These are phyloP conservation scores for Phengaris alcon DNA, from an alignment of 2,888 invertebrate species.

Conservation along the genomic window DNA sequence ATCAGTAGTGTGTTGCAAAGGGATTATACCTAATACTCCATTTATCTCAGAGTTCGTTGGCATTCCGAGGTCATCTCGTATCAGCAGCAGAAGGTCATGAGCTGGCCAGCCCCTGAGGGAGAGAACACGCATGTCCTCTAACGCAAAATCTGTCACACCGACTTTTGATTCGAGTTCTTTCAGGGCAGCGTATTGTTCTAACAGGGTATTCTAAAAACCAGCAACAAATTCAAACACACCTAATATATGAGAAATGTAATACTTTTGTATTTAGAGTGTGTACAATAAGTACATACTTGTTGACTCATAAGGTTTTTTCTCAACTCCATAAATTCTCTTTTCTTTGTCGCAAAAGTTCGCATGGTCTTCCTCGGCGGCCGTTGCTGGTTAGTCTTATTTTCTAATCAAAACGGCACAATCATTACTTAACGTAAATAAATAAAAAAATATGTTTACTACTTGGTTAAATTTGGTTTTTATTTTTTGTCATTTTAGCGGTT, in stretches of 20 bases:
- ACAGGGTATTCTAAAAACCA: conserved; percentile 51
- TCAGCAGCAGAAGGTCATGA: conserved; percentile 59
- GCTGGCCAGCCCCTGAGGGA: conserved; percentile 65
- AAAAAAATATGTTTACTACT: too few relatives aligned
- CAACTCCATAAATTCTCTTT: conserved; percentile 61
- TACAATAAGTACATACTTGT: conserved; percentile 49
- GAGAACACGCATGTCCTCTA: conserved; percentile 61
- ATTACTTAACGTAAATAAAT: too few relatives aligned
- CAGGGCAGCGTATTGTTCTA: conserved; percentile 59
- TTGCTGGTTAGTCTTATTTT: conserved; percentile 58
- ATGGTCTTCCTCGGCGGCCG: conserved; percentile 52
- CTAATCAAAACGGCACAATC: conserved; percentile 16
- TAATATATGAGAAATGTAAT: not conserved
- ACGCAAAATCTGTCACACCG: conserved; percentile 51
- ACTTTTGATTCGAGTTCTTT: conserved; percentile 59
- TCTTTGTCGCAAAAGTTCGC: conserved; percentile 56
- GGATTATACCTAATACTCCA: conserved; percentile 54
- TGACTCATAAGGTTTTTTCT: conserved; percentile 54
- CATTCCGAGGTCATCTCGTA: conserved; percentile 52
- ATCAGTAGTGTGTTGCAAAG: conserved; percentile 19
- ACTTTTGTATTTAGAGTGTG: not conserved
- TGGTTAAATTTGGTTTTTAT: too few relatives aligned
- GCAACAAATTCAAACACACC: not conserved
- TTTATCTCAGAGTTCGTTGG: conserved; percentile 50
- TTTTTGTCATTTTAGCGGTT: too few relatives aligned